These are phyloP conservation scores for Drosophila guanche DNA, from an alignment of 1,140 invertebrate species.

Conservation along the genomic window DNA sequence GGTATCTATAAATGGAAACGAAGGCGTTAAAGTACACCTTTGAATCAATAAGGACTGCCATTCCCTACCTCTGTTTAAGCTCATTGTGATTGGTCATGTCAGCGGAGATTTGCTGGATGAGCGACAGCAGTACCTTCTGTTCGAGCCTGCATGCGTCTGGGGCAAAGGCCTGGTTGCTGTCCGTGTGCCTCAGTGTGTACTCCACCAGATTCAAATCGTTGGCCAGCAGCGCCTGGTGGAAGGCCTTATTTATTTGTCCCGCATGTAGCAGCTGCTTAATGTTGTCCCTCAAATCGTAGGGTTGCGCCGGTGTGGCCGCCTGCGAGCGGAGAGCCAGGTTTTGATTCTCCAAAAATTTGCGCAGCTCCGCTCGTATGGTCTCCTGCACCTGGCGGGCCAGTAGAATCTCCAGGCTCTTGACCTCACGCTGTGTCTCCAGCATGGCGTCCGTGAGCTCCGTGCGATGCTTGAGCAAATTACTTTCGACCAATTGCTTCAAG, in stretches of 20 bases:
- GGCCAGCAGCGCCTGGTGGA: constrained; percentile 94
- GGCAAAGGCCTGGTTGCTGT: constrained; percentile 90
- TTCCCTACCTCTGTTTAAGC: constrained; percentile 91
- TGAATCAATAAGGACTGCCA: constrained; percentile 36
- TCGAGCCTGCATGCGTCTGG: constrained; percentile 88
- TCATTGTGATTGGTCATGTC: constrained; percentile 94
- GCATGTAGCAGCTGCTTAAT: constrained; percentile 89
- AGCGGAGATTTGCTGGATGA: constrained; percentile 95
- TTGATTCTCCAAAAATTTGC: constrained; percentile 86
- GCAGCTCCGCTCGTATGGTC: constrained; percentile 83
- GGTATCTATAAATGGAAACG: constrained; percentile 87
- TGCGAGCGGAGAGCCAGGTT: constrained; percentile 87
- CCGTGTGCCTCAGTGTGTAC: constrained; percentile 92
- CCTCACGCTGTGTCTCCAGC: constrained; percentile 76
- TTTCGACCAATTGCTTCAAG: constrained; percentile 73
- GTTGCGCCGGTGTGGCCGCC: constrained; percentile 87
- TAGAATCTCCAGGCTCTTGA: constrained; percentile 77
- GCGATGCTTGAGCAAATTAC: constrained; percentile 67
- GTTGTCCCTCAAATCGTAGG: constrained; percentile 87
- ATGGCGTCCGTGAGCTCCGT: constrained; percentile 69
- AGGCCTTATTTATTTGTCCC: constrained; percentile 92
- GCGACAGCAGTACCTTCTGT: constrained; percentile 94
- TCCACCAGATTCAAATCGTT: constrained; percentile 93
- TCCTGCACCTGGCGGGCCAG: constrained; percentile 75
- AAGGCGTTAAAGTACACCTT: not conserved